Evolutionary conservation across 1,140 invertebrate genomes (phyloP), one percentile per base, ranked within the genome.

Genomic region (Stegodyphus mimosarum): DNA sequence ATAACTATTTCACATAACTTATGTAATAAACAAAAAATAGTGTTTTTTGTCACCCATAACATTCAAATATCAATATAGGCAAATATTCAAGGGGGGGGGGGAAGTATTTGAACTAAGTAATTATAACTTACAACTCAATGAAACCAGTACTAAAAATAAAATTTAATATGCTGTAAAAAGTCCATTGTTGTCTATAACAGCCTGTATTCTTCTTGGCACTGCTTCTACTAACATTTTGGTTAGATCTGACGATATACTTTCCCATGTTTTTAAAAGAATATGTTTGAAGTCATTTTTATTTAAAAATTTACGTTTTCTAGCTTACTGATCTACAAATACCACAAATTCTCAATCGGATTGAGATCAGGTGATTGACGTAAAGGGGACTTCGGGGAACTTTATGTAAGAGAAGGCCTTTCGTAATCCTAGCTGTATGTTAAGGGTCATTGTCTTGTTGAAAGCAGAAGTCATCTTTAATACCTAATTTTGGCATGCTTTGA

Each of bases 321-420:
- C 66, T 69, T n/a, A 33, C 33, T n/a, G 18, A 17, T 17, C 6
- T 17, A 17, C 1, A 69, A 69, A 18, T 88, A 87, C 90, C 88
- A 90, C 17, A 90, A 55, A 88, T 90, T 75, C 70, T 90, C 88
- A 67, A 89, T 90, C 0, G 88, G 88, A 84, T 90, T 90, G 0
- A 91, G 52, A 64, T 90, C 90, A 6, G 90, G 89, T 71, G 88
- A 89, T 67, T 90, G 88, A 18, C 89, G 87, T 50, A 89, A 88
- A 70, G 87, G 88, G 70, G 48, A 11, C 49, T 4, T 60, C 51
- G 6, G 10, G 55, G 53, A 15, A 15, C 48, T 5, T 75, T 60
- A 76, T 60, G 63, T n/a, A 88, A 52, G 52, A 90, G 83, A 86
- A 87, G 89, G 55, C 88, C 69, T 73, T 87, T 88, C 1, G 81